These are phyloP conservation scores for Dinothrombium tinctorium DNA, from an alignment of 1,140 invertebrate species.

Conservation along the genomic window DNA sequence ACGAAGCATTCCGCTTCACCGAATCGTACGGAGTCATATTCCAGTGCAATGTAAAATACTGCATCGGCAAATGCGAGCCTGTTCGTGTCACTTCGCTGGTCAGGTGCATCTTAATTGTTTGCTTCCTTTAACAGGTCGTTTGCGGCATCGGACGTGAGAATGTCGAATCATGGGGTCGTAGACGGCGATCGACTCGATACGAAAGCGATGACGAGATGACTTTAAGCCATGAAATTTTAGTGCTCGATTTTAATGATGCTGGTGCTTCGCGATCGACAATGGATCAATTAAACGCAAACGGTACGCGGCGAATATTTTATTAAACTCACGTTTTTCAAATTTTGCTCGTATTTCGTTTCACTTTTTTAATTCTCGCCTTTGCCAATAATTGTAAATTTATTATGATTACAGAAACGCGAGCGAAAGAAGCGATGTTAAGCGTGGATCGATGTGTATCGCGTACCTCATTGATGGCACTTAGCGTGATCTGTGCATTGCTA, in stretches of 20 bases:
- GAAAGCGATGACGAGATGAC: slow-evolving; percentile 52
- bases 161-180: slow-evolving; percentile 66
- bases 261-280: slow-evolving; percentile 7
- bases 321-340: not conserved
- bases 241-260: slow-evolving; percentile 72
- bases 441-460: slow-evolving; percentile 60
- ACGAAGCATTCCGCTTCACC: slow-evolving; percentile 83
- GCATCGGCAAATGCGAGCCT: slow-evolving; percentile 74
- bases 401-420: not conserved
- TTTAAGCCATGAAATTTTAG: slow-evolving; percentile 72
- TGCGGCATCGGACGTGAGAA: slow-evolving; percentile 60
- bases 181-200: slow-evolving; percentile 40
- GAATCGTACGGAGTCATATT: slow-evolving; percentile 90
- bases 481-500: slow-evolving; percentile 63
- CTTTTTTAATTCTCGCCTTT: not conserved
- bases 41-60: slow-evolving; percentile 91
- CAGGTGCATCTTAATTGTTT: not conserved
- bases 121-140: slow-evolving; percentile 24
- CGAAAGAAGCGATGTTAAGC: slow-evolving; percentile 27
- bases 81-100: slow-evolving; percentile 22
- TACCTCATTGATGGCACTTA: slow-evolving; percentile 58
- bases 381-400: not conserved
- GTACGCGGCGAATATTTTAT: slow-evolving; percentile 4
- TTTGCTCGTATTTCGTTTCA: not conserved
- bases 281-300: slow-evolving; percentile 4